Evolutionary conservation across 2,888 invertebrate genomes (phyloP).

Genomic region (Pedicia rivosa): DNA sequence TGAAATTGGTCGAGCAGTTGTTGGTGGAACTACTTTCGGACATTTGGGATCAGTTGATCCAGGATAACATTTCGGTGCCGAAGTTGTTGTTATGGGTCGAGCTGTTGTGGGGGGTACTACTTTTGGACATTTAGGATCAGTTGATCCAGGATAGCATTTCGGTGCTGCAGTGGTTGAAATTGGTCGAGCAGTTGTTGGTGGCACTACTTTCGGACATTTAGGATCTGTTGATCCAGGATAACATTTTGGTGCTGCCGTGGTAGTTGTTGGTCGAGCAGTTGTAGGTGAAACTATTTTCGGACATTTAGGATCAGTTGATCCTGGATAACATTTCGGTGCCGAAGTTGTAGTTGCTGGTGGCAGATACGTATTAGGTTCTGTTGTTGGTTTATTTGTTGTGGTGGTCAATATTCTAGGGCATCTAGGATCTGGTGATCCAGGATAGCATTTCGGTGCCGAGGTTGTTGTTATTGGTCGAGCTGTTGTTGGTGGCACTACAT

Average conservation of each 20-base stretch:
- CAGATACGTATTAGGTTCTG: no score
- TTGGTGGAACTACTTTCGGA: slow-evolving; percentile 16
- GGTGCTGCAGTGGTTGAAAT: neutral
- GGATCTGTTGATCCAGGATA: slow-evolving; percentile 20
- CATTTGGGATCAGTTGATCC: slow-evolving; percentile 21
- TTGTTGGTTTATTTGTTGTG: no score
- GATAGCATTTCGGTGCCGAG: slow-evolving; percentile 13
- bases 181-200: slow-evolving; percentile 13
- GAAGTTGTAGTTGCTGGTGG: slow-evolving; percentile 8
- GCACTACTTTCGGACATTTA: slow-evolving; percentile 17
- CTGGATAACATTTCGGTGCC: slow-evolving; percentile 16
- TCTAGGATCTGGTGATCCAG: slow-evolving; percentile 16
- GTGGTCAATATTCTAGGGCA: slow-evolving; percentile 8
- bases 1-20: slow-evolving; percentile 18
- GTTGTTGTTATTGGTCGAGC: no score
- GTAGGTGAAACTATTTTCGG: slow-evolving; percentile 18
- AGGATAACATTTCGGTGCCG: slow-evolving; percentile 18
- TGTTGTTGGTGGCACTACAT: no score
- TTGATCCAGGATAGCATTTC: slow-evolving; percentile 15
- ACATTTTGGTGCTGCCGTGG: slow-evolving; percentile 17
- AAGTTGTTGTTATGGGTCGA: neutral
- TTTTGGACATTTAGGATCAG: neutral
- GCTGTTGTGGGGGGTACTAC: neutral
- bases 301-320: slow-evolving; percentile 22
- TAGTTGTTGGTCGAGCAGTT: slow-evolving; percentile 21